Evolutionary conservation across 2,888 invertebrate species (phyloP), one percentile per base, ranked within the genome.

Genomic region (Pseudococcus viburni): DNA sequence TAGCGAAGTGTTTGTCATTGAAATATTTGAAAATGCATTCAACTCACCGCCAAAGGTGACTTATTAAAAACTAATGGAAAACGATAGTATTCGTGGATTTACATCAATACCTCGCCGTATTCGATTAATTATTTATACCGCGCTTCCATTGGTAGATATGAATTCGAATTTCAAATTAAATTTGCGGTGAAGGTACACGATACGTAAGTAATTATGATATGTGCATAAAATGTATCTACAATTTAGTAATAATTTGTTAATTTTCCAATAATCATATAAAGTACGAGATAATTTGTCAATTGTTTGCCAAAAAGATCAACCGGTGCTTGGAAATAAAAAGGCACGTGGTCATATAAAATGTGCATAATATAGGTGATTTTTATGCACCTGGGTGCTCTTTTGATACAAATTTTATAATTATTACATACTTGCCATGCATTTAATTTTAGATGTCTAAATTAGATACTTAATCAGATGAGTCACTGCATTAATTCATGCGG

Each of bases 1-100:
- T 6, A 6, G 5, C 15, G 6, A 59, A n/a, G 59, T n/a, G 59
- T 22, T 64, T 77, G 33, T 77, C 39, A 77, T 42, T 77, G 77
- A 77, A 77, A 77, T 77, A 77, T 7, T 42, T 77, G 17, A 77
- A 77, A 77, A 39, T 77, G 77, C 77, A 77, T 77, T 77, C 77
- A 77, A 77, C 77, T 77, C 19, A 8, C 22, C 19, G 8, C 19
- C 64, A 64, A 64, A 64, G 22, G 22, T 11, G 15, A 19, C 64
- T 64, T 22, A 22, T 22, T 64, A 64, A 64, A 42, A 64, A 64
- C 11, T 22, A 64, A 64, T 64, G 19, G n/a, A 22, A 64, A 22
- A 64, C 64, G 11, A 11, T 64, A 64, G 4, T 22, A 64, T 9
- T n/a, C 0, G 12, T 48, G 19, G 15, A 19, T n/a, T 12, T 64